These are phyloP conservation scores for Pachypeltis micranthus DNA, from an alignment of 1,140 invertebrate genomes.

Conservation along the genomic window DNA sequence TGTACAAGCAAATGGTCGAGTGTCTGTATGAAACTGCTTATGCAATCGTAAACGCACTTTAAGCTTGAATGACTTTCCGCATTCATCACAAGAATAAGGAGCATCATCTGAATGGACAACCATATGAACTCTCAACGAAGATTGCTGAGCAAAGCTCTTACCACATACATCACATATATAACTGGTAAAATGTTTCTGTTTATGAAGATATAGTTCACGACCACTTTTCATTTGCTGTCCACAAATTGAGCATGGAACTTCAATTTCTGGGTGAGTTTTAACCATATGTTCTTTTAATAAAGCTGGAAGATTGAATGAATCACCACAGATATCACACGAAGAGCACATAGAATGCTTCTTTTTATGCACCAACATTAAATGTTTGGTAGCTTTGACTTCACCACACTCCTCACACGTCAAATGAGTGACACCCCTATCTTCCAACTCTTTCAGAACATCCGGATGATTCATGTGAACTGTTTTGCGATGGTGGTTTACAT, in stretches of 20 bases:
- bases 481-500: slow-evolving; percentile 21
- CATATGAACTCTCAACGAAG: slow-evolving; percentile 18
- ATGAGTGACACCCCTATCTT: slow-evolving; percentile 29
- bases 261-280: background rate
- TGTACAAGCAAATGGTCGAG: slow-evolving; percentile 38
- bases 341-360: slow-evolving; percentile 37
- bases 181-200: slow-evolving; percentile 21
- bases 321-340: background rate
- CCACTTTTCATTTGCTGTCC: slow-evolving; percentile 34
- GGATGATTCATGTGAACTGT: slow-evolving; percentile 18
- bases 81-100: slow-evolving; percentile 56
- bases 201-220: slow-evolving; percentile 26
- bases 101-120: slow-evolving; percentile 58
- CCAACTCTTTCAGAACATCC: slow-evolving; percentile 5
- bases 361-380: slow-evolving; percentile 30
- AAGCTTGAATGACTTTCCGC: slow-evolving; percentile 47
- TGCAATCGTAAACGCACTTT: slow-evolving; percentile 27
- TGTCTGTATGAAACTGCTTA: slow-evolving; percentile 32
- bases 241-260: slow-evolving; percentile 30
- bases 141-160: slow-evolving; percentile 20
- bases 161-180: slow-evolving; percentile 28
- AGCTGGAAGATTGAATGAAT: slow-evolving; percentile 1
- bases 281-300: slow-evolving; percentile 11
- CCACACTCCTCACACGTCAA: slow-evolving; percentile 32
- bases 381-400: slow-evolving; percentile 27